A percentile compares a stretch with the other conserved stretches of the same genome.
phyloP scores from a whole-genome alignment of 2,797 vertebrate species.

The Halcyon smyrnensis region DNA sequence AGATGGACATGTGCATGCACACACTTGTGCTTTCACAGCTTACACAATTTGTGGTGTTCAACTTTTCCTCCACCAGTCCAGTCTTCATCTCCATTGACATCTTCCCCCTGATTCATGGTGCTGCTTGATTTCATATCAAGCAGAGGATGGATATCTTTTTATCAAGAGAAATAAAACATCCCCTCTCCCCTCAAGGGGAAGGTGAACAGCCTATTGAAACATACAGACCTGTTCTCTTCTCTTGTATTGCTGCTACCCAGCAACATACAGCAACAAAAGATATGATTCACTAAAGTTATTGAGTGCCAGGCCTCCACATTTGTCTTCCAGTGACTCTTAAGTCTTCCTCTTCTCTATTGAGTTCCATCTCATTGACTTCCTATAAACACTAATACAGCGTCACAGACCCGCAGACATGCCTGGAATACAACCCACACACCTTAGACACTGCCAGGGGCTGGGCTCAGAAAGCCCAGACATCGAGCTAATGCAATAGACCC shows the following conservation, averaged over 20 bases:
- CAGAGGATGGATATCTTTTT: not conserved
- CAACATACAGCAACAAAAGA: conserved; percentile 30
- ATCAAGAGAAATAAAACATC: conserved; percentile 24
- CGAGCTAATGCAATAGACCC: not conserved
- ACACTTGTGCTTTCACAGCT: not conserved
- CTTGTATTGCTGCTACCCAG: conserved; percentile 5
- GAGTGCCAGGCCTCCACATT: conserved; percentile 73
- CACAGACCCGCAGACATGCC: conserved; percentile 65
- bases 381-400: conserved; percentile 77
- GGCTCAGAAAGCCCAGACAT: not conserved
- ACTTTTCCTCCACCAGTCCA: not conserved
- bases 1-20: not conserved
- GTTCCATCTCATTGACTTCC: conserved; percentile 80
- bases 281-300: conserved; percentile 70
- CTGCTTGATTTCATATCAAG: not conserved
- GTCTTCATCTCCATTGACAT: not conserved
- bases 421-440: conserved; percentile 64
- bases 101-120: not conserved
- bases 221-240: not conserved
- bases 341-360: conserved; percentile 71
- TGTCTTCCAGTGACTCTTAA: conserved; percentile 75
- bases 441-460: not conserved
- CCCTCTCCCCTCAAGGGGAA: not conserved
- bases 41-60: not conserved
- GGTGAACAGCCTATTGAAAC: conserved; percentile 20